Percentiles rank a stretch among this genome's conserved stretches.
Conservation (phyloP, 2,113 vertebrate genomes). For the Coptodon rendalli region DNA sequence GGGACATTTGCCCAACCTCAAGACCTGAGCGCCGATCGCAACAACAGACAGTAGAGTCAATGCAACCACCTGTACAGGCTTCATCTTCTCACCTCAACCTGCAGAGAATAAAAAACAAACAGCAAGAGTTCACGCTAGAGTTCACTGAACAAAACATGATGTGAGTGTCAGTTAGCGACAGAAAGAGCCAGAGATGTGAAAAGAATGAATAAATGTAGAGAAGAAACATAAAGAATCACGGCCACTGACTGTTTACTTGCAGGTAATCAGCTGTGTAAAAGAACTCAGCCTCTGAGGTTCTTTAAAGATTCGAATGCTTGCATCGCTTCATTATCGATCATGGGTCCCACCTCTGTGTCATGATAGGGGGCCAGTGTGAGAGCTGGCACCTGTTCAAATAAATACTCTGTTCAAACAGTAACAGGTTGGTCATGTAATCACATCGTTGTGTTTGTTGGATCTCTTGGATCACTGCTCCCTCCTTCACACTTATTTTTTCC, state of each 20-base stretch:
- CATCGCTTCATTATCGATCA: not conserved
- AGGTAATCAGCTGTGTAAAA: not conserved
- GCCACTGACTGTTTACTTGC: slow-evolving; percentile 16
- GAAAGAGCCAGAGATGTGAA: not conserved
- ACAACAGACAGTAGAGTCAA: slow-evolving; percentile 52
- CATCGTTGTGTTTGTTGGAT: not conserved
- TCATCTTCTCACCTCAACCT: slow-evolving; percentile 47
- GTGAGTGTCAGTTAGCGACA: not conserved
- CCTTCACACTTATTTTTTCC: not conserved
- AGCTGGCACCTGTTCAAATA: slow-evolving; percentile 54
- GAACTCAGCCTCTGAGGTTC: not conserved
- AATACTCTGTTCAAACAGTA: not conserved
- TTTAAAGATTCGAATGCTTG: slow-evolving; percentile 4
- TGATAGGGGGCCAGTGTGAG: not conserved
- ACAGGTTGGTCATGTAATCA: not conserved
- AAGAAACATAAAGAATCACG: not conserved
- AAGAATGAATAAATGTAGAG: not conserved
- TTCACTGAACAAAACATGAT: not conserved
- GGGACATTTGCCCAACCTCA: slow-evolving; percentile 46
- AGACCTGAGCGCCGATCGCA: slow-evolving; percentile 27
- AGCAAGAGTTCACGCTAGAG: not conserved
- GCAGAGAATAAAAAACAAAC: not conserved
- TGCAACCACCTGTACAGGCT: slow-evolving; percentile 40
- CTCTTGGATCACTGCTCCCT: not conserved
- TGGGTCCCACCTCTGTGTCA: not conserved